Evolutionary conservation across 2,113 vertebrate genomes (phyloP).

Genomic region (Lycaon pictus): DNA sequence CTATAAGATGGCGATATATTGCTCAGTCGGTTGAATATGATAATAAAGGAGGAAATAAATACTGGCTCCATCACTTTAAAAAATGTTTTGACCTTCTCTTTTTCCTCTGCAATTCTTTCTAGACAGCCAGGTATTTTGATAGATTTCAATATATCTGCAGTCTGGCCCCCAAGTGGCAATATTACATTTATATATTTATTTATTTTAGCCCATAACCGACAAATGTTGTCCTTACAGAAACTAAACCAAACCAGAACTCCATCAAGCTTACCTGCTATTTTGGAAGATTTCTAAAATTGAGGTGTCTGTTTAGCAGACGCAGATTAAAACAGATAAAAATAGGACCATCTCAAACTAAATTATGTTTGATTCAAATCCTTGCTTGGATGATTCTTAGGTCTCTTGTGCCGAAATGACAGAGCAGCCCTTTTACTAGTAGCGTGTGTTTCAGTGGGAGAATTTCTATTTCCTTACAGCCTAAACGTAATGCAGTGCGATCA

Average conservation of each 20-base stretch:
- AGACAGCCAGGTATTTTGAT: constrained; percentile 11
- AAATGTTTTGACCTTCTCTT: not conserved
- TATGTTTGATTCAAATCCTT: constrained; percentile 40
- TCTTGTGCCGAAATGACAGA: constrained; percentile 2
- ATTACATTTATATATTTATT: not conserved
- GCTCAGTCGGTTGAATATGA: not conserved
- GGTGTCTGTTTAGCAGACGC: not conserved
- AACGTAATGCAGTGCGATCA: constrained; percentile 55
- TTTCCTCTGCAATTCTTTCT: not conserved
- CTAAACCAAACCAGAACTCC: not conserved
- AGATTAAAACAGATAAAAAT: constrained; percentile 34
- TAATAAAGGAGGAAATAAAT: constrained; percentile 4
- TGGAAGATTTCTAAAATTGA: constrained; percentile 30
- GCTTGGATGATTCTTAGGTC: not conserved
- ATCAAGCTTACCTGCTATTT: constrained; percentile 9
- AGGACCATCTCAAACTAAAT: not conserved
- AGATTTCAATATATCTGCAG: not conserved
- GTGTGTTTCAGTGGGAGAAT: not conserved
- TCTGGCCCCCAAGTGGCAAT: not conserved
- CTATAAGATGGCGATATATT: not conserved
- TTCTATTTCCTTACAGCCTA: constrained; percentile 54
- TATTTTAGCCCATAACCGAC: not conserved
- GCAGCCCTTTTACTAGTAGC: not conserved
- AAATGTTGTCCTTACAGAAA: not conserved
- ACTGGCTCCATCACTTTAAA: not conserved